A percentile compares a stretch with the other conserved stretches of the same genome.
Conservation (phyloP, 2,888 invertebrate species). For the Drosophila infuscata region DNA sequence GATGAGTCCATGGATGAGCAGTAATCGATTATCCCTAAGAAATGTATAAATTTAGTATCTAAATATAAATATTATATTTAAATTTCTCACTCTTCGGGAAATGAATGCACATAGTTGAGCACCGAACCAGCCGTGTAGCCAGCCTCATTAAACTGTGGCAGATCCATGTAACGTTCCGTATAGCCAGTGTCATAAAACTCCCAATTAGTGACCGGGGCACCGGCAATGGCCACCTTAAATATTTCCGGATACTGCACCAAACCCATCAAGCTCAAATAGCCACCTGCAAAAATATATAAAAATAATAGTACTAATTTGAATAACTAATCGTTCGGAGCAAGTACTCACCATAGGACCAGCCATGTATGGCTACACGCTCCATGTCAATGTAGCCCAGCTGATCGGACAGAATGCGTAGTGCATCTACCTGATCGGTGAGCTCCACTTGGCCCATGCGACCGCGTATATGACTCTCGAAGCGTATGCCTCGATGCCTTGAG, state of each 20-base stretch:
- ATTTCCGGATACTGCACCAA: conserved; percentile 96
- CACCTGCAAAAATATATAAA: conserved; percentile 86
- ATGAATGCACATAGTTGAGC: conserved; percentile 92
- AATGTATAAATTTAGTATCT: neutral
- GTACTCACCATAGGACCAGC: conserved; percentile 97
- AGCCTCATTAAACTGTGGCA: conserved; percentile 90
- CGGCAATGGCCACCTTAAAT: conserved; percentile 98
- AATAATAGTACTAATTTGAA: neutral
- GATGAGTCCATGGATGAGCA: conserved; percentile 98
- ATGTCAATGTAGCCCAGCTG: conserved; percentile 95
- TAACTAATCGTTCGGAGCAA: neutral
- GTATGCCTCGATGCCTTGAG: conserved; percentile 95
- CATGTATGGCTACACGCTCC: conserved; percentile 96
- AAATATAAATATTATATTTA: neutral
- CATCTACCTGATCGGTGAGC: conserved; percentile 97
- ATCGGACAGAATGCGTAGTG: conserved; percentile 93
- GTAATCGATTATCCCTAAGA: conserved; percentile 92
- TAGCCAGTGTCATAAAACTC: conserved; percentile 99
- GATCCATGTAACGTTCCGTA: conserved; percentile 98
- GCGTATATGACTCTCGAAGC: conserved; percentile 96
- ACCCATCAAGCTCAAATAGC: conserved; percentile 97
- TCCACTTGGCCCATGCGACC: conserved; percentile 97
- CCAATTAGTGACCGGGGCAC: conserved; percentile 99
- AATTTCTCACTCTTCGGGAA: conserved; percentile 93
- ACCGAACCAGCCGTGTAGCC: conserved; percentile 95